A percentile compares a stretch with the other conserved stretches of the same genome.
Evolutionary conservation across 2,113 vertebrate genomes (phyloP).

Genomic region (Lanius collurio): DNA sequence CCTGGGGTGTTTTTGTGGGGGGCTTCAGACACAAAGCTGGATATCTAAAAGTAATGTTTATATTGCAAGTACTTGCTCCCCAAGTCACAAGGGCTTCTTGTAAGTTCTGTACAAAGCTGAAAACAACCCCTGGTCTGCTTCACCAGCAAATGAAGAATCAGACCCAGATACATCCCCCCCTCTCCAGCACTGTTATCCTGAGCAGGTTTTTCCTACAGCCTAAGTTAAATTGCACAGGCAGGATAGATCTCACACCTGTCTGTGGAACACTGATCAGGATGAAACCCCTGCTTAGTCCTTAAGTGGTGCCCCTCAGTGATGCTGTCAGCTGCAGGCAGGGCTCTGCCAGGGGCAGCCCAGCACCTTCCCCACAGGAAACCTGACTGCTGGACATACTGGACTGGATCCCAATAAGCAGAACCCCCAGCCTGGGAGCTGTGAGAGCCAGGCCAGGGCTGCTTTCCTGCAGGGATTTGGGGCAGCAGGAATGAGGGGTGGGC

Average conservation of each 20-base stretch:
- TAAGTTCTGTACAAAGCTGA: background rate
- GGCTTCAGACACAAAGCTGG: background rate
- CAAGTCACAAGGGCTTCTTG: background rate
- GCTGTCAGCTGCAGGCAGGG: accelerated
- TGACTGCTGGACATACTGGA: accelerated
- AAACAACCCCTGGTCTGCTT: background rate
- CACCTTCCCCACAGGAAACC: background rate
- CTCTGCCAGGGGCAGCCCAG: background rate
- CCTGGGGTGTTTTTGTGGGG: accelerated
- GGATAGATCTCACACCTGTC: background rate
- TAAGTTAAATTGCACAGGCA: background rate
- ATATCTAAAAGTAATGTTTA: background rate
- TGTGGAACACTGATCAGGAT: background rate
- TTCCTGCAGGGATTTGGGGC: background rate
- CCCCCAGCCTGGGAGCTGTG: accelerated
- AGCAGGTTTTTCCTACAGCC: background rate
- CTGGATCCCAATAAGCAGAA: background rate
- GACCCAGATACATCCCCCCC: background rate
- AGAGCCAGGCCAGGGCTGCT: background rate
- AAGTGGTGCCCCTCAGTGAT: background rate
- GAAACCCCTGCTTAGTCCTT: background rate
- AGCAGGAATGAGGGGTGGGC: accelerated
- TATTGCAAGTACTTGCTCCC: background rate
- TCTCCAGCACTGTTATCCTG: background rate
- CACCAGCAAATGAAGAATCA: background rate